Conservation (phyloP, 2,797 vertebrate genomes). For the Limnodromus scolopaceus region DNA sequence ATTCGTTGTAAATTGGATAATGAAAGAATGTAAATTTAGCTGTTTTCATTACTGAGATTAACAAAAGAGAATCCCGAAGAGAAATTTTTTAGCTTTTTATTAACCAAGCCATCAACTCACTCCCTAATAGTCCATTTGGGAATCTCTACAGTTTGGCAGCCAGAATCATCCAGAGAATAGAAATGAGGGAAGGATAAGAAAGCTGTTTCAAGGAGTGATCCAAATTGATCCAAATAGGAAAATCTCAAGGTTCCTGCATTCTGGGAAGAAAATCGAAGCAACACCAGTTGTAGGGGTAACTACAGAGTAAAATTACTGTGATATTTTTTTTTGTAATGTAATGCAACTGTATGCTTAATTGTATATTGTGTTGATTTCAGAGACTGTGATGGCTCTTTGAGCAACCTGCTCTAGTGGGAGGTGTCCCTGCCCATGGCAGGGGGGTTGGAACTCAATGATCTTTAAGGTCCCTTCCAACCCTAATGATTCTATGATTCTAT, state of each 20-base stretch:
- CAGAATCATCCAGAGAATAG: not conserved
- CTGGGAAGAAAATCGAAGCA: not conserved
- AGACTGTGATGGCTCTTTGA: too few relatives aligned
- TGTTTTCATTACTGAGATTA: not conserved
- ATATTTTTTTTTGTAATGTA: not conserved
- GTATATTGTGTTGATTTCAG: not conserved
- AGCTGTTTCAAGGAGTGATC: not conserved
- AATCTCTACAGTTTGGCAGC: not conserved
- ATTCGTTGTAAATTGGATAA: not conserved
- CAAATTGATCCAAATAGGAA: not conserved
- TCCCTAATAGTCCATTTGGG: not conserved
- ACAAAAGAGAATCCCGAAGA: not conserved
- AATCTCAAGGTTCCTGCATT: not conserved
- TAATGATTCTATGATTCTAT: too few relatives aligned
- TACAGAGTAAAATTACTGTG: not conserved
- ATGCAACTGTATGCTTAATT: not conserved
- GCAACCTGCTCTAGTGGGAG: too few relatives aligned
- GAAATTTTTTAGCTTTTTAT: not conserved
- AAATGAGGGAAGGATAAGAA: not conserved
- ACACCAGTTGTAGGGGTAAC: rapidly evolving
- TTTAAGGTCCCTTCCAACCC: too few relatives aligned
- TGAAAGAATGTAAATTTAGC: not conserved
- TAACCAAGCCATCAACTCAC: not conserved
- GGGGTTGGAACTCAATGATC: too few relatives aligned
- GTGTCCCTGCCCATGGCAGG: too few relatives aligned